Percentiles rank a stretch among this genome's conserved stretches.
These are phyloP conservation scores for Eupristina koningsbergeri DNA, from an alignment of 1,140 invertebrate genomes.

Conservation along the genomic window DNA sequence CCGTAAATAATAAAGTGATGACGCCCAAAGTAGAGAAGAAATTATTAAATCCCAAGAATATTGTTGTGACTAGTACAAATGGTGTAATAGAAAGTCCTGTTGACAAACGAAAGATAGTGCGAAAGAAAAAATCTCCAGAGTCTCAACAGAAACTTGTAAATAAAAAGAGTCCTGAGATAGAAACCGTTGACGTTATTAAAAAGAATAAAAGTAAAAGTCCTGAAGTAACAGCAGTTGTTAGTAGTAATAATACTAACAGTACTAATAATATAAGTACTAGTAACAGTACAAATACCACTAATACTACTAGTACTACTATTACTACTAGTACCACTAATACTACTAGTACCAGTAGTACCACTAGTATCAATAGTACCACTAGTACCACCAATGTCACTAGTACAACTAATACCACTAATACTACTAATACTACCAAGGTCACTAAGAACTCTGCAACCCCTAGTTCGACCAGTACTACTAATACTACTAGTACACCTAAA, in stretches of 20 bases:
- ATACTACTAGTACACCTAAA: not conserved
- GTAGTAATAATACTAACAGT: not conserved
- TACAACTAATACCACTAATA: not conserved
- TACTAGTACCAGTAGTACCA: not conserved
- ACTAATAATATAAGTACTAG: not conserved
- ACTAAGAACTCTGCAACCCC: not conserved
- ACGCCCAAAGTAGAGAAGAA: constrained; percentile 26
- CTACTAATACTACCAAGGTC: not conserved
- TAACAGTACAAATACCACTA: not conserved
- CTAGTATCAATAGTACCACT: not conserved
- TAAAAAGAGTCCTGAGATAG: constrained; percentile 1
- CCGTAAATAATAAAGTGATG: constrained; percentile 32
- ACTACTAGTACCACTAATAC: not conserved
- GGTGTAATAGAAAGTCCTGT: constrained; percentile 20
- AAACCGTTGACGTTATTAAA: not conserved
- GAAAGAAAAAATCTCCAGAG: constrained; percentile 35
- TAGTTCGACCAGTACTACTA: not conserved
- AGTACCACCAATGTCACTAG: not conserved
- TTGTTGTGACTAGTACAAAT: constrained; percentile 28
- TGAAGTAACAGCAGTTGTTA: not conserved
- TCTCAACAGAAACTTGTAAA: constrained; percentile 31
- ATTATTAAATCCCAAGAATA: constrained; percentile 8
- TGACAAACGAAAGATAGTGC: constrained; percentile 35
- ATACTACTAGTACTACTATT: not conserved
- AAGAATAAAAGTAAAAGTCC: constrained; percentile 47